Evolutionary conservation across 2,888 invertebrate genomes (phyloP), one percentile per base, ranked within the genome.

Genomic region (Ormia ochracea): DNA sequence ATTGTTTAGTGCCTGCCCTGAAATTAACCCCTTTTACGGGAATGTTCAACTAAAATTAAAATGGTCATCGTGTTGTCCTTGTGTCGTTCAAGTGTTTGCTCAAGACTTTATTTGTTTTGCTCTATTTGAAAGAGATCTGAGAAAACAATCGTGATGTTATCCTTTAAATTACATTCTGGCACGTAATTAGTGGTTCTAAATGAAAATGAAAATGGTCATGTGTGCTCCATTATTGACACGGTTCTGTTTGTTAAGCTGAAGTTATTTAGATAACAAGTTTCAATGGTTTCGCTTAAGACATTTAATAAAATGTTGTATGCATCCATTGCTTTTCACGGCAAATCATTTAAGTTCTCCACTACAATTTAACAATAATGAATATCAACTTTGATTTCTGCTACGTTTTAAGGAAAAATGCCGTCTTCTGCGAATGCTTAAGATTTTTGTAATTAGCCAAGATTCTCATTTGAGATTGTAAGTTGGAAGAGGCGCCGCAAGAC

Each of bases 91-190:
- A 73, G 72, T 76, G 76, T 76, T 80, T 76, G 61, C 41, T 72
- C 36, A 61, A 76, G 76, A 63, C 54, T 73, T 59, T 80, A 76
- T 80, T 80, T 80, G 72, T 68, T 80, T 80, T 58, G 52, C 21
- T 56, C 4, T 65, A 19, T 33, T 28, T 50, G 41, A 9, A n/a
- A 41, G 14, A 59, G 63, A 33, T 73, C 76, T 76, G 63, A 80
- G 80, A 80, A 76, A 80, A 80, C 76, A 80, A 80, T 73, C 73
- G 76, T 80, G 76, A 79, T 84, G 75, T 86, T 84, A 87, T 88
- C 85, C 87, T 84, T 84, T 84, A 88, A 87, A 87, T 87, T 88
- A 84, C 87, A 88, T 88, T 87, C 87, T 85, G 87, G 88, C 87
- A 88, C 87, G 87, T 87, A 88, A 87, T 87, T 88, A 87, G 88